Evolutionary conservation across 1,140 invertebrate genomes (phyloP).

Genomic region (Arion vulgaris): DNA sequence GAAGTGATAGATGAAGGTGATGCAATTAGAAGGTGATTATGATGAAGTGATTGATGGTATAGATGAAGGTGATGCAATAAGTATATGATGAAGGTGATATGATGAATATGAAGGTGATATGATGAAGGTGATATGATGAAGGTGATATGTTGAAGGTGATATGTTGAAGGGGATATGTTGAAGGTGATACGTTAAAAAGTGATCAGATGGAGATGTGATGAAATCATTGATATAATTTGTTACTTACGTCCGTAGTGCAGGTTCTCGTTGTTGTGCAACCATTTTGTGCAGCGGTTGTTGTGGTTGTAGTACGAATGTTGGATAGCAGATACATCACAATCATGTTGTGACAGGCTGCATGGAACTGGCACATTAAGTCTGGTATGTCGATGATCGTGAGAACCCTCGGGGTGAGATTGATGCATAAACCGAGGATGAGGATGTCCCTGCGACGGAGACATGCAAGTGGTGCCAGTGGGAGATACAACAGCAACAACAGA

Average conservation of each 20-base stretch:
- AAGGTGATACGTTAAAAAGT: too few relatives aligned
- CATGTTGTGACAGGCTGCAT: constrained; percentile 10
- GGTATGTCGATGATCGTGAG: constrained; percentile 17
- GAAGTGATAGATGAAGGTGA: too few relatives aligned
- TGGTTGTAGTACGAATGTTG: constrained; percentile 55
- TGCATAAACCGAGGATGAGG: constrained; percentile 50
- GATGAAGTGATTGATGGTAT: too few relatives aligned
- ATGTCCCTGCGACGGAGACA: constrained; percentile 43
- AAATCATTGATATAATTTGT: too few relatives aligned
- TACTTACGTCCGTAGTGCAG: constrained; percentile 47
- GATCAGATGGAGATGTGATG: too few relatives aligned
- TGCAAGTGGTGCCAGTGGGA: constrained; percentile 44
- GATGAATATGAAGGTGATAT: too few relatives aligned
- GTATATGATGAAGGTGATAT: too few relatives aligned
- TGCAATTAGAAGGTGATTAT: too few relatives aligned
- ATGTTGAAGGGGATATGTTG: too few relatives aligned
- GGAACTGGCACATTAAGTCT: constrained; percentile 25
- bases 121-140: too few relatives aligned
- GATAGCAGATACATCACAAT: constrained; percentile 20
- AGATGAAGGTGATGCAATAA: too few relatives aligned
- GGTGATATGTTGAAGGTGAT: too few relatives aligned
- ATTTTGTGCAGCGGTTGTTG: constrained; percentile 66
- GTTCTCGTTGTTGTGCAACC: constrained; percentile 64
- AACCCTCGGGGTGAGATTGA: constrained; percentile 43
- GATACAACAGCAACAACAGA: constrained; percentile 40